Evolutionary conservation across 1,140 invertebrate genomes (phyloP).

Genomic region (Dendroctonus ponderosae): DNA sequence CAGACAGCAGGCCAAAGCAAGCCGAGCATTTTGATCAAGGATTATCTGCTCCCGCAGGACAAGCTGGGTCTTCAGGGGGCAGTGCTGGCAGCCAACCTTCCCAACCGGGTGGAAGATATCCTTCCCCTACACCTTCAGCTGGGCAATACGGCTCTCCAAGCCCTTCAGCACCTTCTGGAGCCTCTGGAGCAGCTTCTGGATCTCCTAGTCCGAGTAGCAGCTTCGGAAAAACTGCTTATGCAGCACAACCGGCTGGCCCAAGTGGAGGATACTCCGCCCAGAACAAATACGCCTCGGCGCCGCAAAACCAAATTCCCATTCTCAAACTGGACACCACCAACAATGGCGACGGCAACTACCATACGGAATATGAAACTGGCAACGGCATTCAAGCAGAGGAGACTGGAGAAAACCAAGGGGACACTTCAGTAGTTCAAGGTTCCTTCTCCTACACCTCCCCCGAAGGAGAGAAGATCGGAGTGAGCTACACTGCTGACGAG

Average conservation of each 20-base stretch:
- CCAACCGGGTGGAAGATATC: no score
- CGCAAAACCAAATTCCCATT: slow-evolving; percentile 18
- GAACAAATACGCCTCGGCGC: not conserved
- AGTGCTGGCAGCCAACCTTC: not conserved
- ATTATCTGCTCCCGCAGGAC: not conserved
- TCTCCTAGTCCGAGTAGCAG: not conserved
- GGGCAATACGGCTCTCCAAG: not conserved
- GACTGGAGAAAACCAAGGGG: slow-evolving; percentile 47
- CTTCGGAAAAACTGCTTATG: no score
- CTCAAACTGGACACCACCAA: slow-evolving; percentile 9
- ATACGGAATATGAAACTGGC: slow-evolving; percentile 58
- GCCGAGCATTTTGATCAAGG: slow-evolving; percentile 11
- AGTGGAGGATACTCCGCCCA: not conserved
- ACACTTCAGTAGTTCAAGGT: slow-evolving; percentile 35
- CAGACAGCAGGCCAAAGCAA: slow-evolving; percentile 6
- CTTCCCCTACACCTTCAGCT: not conserved
- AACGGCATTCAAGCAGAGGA: slow-evolving; percentile 59
- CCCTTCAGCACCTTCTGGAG: not conserved
- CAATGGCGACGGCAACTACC: slow-evolving; percentile 48
- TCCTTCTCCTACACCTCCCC: slow-evolving; percentile 47
- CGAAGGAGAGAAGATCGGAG: slow-evolving; percentile 44
- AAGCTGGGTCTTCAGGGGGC: not conserved
- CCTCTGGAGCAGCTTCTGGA: slow-evolving; percentile 1
- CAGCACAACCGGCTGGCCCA: not conserved
- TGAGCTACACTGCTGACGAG: slow-evolving; percentile 60